These are phyloP conservation scores for Eristalis intricaria DNA, from an alignment of 2,888 invertebrate species.

Conservation along the genomic window DNA sequence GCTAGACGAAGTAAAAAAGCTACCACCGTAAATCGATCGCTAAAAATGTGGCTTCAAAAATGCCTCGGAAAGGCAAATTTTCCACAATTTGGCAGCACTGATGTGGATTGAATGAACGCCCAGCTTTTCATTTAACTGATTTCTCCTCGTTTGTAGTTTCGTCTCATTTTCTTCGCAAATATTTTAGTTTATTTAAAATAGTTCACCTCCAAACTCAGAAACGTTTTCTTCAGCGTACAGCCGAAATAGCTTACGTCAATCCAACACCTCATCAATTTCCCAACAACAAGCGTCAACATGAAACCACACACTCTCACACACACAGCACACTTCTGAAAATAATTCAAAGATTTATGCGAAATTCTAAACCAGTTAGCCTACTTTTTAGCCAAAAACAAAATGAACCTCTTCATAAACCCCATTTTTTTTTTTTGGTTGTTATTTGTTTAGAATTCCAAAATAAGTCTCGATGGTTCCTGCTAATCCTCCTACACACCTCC, in stretches of 20 bases:
- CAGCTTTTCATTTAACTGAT: no score
- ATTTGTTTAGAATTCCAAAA: neutral
- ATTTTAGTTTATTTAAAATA: neutral
- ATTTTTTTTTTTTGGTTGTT: neutral
- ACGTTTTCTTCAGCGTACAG: neutral
- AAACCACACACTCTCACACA: neutral
- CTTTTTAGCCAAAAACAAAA: neutral
- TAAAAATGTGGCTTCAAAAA: no score
- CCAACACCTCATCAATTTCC: neutral
- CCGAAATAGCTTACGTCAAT: neutral
- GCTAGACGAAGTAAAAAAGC: no score
- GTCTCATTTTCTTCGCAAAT: no score
- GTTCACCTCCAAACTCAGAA: neutral
- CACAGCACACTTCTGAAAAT: neutral
- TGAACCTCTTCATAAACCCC: neutral
- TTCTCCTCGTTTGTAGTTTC: no score
- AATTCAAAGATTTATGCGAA: neutral
- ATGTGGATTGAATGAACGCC: no score
- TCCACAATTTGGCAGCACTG: no score
- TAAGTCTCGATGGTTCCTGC: neutral
- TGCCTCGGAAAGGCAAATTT: no score
- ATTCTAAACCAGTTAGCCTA: constrained; percentile 2
- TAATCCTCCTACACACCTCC: neutral
- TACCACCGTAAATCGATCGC: no score
- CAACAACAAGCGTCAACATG: neutral